Percentiles rank a stretch among this genome's conserved stretches.
Evolutionary conservation across 2,113 vertebrate species (phyloP).

Genomic region (Garra rufa): DNA sequence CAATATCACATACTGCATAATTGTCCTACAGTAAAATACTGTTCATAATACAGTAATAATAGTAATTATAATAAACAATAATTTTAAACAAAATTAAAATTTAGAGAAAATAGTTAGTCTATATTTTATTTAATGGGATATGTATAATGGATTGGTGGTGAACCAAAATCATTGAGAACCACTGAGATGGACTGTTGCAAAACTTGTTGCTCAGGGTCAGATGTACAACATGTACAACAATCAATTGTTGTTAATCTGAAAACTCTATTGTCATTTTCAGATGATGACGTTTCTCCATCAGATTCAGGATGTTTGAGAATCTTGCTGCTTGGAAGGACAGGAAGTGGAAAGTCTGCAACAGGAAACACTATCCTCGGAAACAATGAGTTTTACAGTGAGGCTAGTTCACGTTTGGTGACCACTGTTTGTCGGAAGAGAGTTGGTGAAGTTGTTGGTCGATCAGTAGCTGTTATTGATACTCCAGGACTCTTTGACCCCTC

Average conservation of each 20-base stretch:
- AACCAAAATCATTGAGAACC: too few species aligned
- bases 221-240: too few species aligned
- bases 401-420: background rate
- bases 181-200: too few species aligned
- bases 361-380: background rate
- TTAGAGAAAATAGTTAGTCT: too few species aligned
- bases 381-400: background rate
- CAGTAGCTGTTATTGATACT: conserved; percentile 33
- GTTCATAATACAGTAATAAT: too few species aligned
- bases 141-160: too few species aligned
- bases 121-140: too few species aligned
- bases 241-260: background rate
- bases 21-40: too few species aligned
- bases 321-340: background rate
- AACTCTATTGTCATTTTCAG: conserved; percentile 29
- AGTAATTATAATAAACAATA: too few species aligned
- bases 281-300: background rate
- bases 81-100: too few species aligned
- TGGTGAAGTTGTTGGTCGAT: background rate
- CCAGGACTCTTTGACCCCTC: background rate
- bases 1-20: too few species aligned
- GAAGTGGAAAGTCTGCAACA: background rate
- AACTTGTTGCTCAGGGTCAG: background rate
- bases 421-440: background rate
- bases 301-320: background rate